A percentile compares a stretch with the other conserved stretches of the same genome.
Conservation (phyloP, 2,888 invertebrate genomes). For the Amiota minor region DNA sequence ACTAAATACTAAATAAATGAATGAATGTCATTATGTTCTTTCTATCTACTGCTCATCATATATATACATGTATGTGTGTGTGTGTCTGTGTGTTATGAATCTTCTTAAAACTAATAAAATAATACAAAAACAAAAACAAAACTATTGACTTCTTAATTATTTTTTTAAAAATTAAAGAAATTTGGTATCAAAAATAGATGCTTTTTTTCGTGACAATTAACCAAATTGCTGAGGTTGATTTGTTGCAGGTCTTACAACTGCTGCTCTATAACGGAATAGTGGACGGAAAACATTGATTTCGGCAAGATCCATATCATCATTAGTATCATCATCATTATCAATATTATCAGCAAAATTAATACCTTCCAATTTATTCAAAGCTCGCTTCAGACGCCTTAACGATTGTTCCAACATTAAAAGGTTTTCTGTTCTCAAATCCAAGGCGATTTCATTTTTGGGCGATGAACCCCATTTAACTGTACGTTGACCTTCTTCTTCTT, state of each 20-base stretch:
- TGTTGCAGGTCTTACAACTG: constrained; percentile 57
- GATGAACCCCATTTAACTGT: not conserved
- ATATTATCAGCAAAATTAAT: constrained; percentile 53
- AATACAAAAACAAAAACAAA: constrained; percentile 5
- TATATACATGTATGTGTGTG: constrained; percentile 43
- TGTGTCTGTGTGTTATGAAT: constrained; percentile 48
- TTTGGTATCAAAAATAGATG: constrained; percentile 34
- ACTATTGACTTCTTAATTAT: constrained; percentile 33
- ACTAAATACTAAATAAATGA: not conserved
- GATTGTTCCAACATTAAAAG: constrained; percentile 38
- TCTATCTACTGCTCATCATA: constrained; percentile 37
- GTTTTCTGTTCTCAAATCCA: not conserved
- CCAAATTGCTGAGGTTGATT: constrained; percentile 50
- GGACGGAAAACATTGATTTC: constrained; percentile 71
- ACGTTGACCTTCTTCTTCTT: not conserved
- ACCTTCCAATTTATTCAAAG: constrained; percentile 34
- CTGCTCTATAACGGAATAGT: constrained; percentile 69
- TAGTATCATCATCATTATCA: constrained; percentile 53
- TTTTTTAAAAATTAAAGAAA: constrained; percentile 35
- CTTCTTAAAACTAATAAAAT: no score
- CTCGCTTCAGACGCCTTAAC: constrained; percentile 49
- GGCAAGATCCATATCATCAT: constrained; percentile 68
- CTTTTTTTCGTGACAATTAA: constrained; percentile 27
- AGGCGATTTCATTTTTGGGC: not conserved
- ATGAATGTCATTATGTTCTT: constrained; percentile 1